These are phyloP conservation scores for Gandaritis pyraliata DNA, from an alignment of 2,888 invertebrate species.

Conservation along the genomic window DNA sequence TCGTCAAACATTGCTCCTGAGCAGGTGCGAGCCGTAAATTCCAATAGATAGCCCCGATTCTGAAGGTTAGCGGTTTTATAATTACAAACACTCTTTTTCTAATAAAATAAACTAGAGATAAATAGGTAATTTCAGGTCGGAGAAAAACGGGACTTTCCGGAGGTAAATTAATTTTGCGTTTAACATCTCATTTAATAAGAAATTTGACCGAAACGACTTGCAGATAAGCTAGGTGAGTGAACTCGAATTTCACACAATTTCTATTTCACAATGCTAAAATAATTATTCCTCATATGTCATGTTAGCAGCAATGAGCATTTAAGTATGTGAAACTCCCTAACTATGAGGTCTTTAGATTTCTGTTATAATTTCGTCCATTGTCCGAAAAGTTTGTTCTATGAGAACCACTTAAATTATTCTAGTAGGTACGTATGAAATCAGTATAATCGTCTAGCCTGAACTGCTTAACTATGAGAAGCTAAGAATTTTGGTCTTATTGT, in stretches of 20 bases:
- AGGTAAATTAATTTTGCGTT: constrained; percentile 8
- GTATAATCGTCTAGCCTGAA: constrained; percentile 80
- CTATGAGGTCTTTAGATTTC: constrained; percentile 67
- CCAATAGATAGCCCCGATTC: constrained; percentile 68
- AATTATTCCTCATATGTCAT: constrained; percentile 77
- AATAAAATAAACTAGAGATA: constrained; percentile 23
- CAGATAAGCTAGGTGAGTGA: too few relatives aligned
- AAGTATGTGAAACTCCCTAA: constrained; percentile 79
- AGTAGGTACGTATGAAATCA: constrained; percentile 79
- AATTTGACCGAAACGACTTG: constrained; percentile 34
- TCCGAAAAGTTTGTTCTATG: constrained; percentile 81
- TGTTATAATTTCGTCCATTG: constrained; percentile 82
- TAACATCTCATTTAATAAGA: constrained; percentile 5
- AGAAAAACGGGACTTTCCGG: constrained; percentile 8
- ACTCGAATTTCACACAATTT: constrained; percentile 53
- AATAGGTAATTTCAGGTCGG: too few relatives aligned
- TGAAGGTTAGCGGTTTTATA: constrained; percentile 42
- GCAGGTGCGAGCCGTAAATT: constrained; percentile 75
- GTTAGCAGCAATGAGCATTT: constrained; percentile 74
- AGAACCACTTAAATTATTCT: constrained; percentile 81
- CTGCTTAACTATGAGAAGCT: constrained; percentile 81
- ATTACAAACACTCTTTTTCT: constrained; percentile 26
- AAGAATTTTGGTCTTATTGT: constrained; percentile 76
- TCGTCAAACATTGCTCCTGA: constrained; percentile 53
- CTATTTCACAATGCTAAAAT: constrained; percentile 69